Base-by-base conservation (phyloP, 2,888 invertebrate genomes). In the Diaphora mendica region DNA sequence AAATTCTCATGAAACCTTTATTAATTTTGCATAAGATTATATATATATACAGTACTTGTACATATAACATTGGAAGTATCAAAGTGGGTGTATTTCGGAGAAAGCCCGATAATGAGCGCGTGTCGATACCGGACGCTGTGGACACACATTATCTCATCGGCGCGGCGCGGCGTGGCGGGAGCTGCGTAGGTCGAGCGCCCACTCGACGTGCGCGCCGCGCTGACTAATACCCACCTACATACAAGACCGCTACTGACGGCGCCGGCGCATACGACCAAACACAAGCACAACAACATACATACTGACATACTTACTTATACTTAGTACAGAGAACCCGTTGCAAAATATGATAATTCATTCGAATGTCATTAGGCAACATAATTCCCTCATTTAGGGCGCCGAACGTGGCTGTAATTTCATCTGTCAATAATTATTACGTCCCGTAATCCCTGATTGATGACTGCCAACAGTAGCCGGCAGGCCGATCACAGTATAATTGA, bases 401-500 rank as follows among this genome's bases (percentile, higher is more conserved):
- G 82, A 82, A 79, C 84, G 76, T 74, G 82, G 77, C 87, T 81
- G 87, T 90, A 89, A 90, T 90, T 89, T 88, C 84, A 82, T 85
- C 91, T 90, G 94, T 94, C 94, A 93, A 92, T 95, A 93, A 93
- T 93, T 91, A 94, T 93, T 92, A 92, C 87, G 82, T 81, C 80
- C 87, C 87, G 88, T 93, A 92, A 93, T 92, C 90, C 88, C 80
- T 91, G 94, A 95, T 94, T 94, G 93, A 94, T 94, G 92, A 89
- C 88, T 83, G 89, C 86, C 88, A 88, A 93, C 94, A 90, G 95
- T 92, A 94, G 94, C 89, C 81, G 84, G 78, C 66, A 80, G 82
- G 79, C 82, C 84, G 86, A 87, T 86, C 91, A 82, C 81, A 83
- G 82, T 86, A 88, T 92, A 93, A 94, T 93, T 91, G 93, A 91